phyloP scores from a whole-genome alignment of 2,113 vertebrate species.

The Theristicus caerulescens region DNA sequence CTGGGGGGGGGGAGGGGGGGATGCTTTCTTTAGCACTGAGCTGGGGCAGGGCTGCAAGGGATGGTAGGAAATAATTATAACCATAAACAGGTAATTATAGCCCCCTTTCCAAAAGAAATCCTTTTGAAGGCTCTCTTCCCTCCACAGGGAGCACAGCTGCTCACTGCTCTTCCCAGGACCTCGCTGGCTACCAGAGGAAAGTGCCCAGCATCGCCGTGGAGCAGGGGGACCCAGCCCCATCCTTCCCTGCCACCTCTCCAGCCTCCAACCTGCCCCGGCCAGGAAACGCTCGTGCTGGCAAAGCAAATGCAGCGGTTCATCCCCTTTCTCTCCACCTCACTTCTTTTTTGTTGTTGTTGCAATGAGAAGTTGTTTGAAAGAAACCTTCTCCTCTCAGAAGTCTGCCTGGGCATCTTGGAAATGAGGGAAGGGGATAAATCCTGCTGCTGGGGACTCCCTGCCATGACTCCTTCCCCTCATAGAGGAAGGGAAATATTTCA shows the following conservation, averaged over 20 bases:
- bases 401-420: not conserved
- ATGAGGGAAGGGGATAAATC: not conserved
- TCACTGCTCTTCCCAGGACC: not conserved
- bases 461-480: accelerated
- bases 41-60: not conserved
- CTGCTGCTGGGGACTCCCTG: not conserved
- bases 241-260: not conserved
- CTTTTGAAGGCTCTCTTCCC: not conserved
- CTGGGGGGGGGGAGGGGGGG: not conserved
- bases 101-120: not conserved
- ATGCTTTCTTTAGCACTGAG: not conserved
- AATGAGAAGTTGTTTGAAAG: not conserved
- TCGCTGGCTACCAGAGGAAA: accelerated
- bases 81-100: not conserved
- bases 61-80: not conserved
- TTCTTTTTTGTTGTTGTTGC: not conserved
- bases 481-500: not conserved
- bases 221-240: not conserved
- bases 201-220: accelerated
- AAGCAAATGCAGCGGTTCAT: not conserved
- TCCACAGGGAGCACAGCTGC: not conserved
- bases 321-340: accelerated
- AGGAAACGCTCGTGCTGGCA: not conserved
- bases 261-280: not conserved
- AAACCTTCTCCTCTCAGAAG: not conserved